phyloP scores from a whole-genome alignment of 2,113 vertebrate genomes.

The Ophthalmolycus amberensis region DNA sequence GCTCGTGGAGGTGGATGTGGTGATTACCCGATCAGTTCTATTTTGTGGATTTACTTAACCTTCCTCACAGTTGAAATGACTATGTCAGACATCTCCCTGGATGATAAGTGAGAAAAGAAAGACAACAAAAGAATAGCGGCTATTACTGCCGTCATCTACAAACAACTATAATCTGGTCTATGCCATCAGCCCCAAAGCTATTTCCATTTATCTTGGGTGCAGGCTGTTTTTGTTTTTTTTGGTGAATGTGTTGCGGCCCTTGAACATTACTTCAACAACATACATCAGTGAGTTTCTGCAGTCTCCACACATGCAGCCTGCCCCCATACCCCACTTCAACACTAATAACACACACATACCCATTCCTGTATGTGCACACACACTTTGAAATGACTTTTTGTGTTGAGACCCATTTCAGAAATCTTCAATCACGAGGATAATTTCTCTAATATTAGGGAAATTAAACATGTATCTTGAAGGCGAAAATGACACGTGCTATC shows the following conservation, averaged over 20 bases:
- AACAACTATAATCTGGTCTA: slow-evolving; percentile 74
- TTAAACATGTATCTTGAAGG: not conserved
- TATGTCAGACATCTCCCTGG: slow-evolving; percentile 53
- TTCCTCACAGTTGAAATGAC: slow-evolving; percentile 65
- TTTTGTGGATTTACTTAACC: slow-evolving; percentile 69
- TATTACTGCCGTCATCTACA: slow-evolving; percentile 63
- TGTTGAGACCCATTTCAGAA: not conserved
- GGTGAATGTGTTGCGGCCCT: slow-evolving; percentile 45
- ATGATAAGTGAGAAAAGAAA: slow-evolving; percentile 63
- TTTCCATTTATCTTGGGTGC: slow-evolving; percentile 67
- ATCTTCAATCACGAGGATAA: not conserved
- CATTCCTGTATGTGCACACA: not conserved
- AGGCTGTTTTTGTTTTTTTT: slow-evolving; percentile 12
- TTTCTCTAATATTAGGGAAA: not conserved
- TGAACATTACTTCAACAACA: slow-evolving; percentile 66
- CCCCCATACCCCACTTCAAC: slow-evolving; percentile 9
- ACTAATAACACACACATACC: slow-evolving; percentile 35
- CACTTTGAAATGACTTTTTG: not conserved
- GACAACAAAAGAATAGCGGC: slow-evolving; percentile 67
- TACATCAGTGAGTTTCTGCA: slow-evolving; percentile 54
- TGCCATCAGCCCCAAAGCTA: slow-evolving; percentile 56
- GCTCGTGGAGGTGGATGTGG: slow-evolving; percentile 19
- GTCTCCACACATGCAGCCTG: slow-evolving; percentile 6
- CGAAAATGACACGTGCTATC: not conserved
- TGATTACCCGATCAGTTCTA: slow-evolving; percentile 59